Evolutionary conservation across 1,140 invertebrate genomes (phyloP), one percentile per base, ranked within the genome.

Genomic region (Anastatus disparis): DNA sequence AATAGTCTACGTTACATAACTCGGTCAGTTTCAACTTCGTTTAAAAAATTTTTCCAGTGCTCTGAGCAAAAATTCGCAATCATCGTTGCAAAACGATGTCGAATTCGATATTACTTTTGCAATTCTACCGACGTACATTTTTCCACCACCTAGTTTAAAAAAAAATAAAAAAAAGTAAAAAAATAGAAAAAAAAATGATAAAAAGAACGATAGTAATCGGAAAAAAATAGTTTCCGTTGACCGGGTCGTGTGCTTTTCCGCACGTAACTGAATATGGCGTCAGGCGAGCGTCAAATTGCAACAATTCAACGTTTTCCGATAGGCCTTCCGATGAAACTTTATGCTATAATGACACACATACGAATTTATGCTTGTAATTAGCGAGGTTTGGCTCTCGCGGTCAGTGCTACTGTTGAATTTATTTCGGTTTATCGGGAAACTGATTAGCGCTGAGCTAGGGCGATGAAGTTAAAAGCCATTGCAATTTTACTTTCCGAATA

Each of bases 381-480:
- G 61, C 44, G 4, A 17, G 20, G 22, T 52, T 52, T 48, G n/a
- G n/a, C 44, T n/a, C 38, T 42, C 7, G 12, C 40, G 2, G 17
- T 22, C 31, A 35, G 10, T 35, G 31, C 10, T 6, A 10, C 27
- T 22, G 44, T 48, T 44, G 29, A 63, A 63, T 63, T 63, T 63
- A 63, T 63, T 63, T 63, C 61, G 61, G 42, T 48, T 50, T 63
- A 63, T 63, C 29, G 61, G 27, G 6, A 48, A 63, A 63, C 44
- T 63, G 46, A 63, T 63, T 63, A 50, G 48, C 42, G 59, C 59
- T 42, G 40, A 0, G 15, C 13, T 26, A 15, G 26, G 7, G 15
- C 9, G 35, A 63, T 42, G n/a, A 50, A 63, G 46, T 50, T 63
- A 50, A 38, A 38, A 24, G 46, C 27, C 40, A 55, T 31, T n/a